Evolutionary conservation across 1,140 invertebrate species (phyloP).

Genomic region (Caenorhabditis tropicalis): DNA sequence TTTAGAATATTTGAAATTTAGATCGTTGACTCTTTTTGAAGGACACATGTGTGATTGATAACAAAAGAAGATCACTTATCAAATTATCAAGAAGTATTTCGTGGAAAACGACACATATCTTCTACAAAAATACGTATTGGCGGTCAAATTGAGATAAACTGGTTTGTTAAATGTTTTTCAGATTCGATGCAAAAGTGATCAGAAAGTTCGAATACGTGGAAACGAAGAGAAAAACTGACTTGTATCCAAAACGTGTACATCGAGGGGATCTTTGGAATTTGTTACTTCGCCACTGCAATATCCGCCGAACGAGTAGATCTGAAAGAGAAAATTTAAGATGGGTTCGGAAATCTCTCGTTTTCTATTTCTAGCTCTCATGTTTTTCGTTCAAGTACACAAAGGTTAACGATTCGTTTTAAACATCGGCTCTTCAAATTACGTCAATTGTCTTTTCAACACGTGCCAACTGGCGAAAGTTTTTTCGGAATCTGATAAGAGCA

Average conservation of each 20-base stretch:
- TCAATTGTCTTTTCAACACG: neutral
- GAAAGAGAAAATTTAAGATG: constrained; percentile 64
- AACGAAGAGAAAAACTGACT: neutral
- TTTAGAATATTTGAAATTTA: neutral
- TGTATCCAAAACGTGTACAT: constrained; percentile 86
- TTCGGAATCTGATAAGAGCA: neutral
- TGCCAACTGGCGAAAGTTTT: neutral
- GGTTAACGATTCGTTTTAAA: neutral
- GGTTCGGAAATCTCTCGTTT: neutral
- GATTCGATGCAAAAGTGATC: neutral
- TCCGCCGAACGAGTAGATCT: constrained; percentile 88
- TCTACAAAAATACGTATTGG: too few relatives aligned
- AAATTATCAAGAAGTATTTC: neutral
- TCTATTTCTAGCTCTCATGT: too few relatives aligned
- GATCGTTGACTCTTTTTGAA: neutral
- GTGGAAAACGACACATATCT: constrained; percentile 37
- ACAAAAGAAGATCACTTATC: neutral
- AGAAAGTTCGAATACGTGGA: neutral
- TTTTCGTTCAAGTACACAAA: too few relatives aligned
- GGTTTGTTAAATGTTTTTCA: neutral
- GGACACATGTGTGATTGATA: neutral
- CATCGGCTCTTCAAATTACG: neutral
- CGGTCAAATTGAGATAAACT: neutral
- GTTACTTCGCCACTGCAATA: constrained; percentile 85
- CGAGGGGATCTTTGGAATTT: constrained; percentile 79